Base-by-base conservation (phyloP, 2,113 vertebrate genomes). In the Carollia perspicillata region DNA sequence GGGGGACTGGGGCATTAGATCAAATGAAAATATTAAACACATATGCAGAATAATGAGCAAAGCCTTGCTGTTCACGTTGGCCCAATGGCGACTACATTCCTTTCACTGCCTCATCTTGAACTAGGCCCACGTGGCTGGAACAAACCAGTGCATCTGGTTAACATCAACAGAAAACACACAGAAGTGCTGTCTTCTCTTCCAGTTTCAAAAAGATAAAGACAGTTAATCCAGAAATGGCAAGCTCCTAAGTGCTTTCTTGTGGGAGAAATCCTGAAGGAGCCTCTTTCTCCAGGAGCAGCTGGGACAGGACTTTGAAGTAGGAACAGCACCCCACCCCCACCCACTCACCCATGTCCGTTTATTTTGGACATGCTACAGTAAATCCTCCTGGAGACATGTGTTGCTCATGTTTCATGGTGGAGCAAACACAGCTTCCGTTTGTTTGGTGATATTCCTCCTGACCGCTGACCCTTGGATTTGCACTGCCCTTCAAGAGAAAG, bases 101-200 rank as follows among this genome's bases (percentile, higher is more conserved):
- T 88, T 4, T 87, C 86, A 55, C 83, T 89, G 51, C n/a, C 23
- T 90, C 28, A 44, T 95, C 60, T 95, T 97, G 51, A 96, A 53
- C 44, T 84, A 42, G 55, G 69, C 66, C 20, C 22, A 0, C 22
- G 16, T 77, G 35, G 18, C n/a, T 93, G 40, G n/a, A 89, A 42
- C 8, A 93, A 11, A 65, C 40, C 95, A 17, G 0, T 35, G 18
- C 93, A 42, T 33, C 74, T 81, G 74, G 26, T 84, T 81, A 97
- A 86, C n/a, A 96, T 68, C 75, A 83, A 55, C 77, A 97, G n/a
- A 90, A 97, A 98, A 94, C 68, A 96, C 97, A 91, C 33, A 95
- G 44, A 97, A 28, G 5, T 95, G n/a, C 30, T 93, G 35, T 74
- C 11, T 49, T 20, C 68, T 68, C 79, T 79, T 86, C 8, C 47